Percentiles rank a stretch among this genome's conserved stretches.
These are phyloP conservation scores for Euura saliciscinereae DNA, from an alignment of 1,140 invertebrate genomes.

Conservation along the genomic window DNA sequence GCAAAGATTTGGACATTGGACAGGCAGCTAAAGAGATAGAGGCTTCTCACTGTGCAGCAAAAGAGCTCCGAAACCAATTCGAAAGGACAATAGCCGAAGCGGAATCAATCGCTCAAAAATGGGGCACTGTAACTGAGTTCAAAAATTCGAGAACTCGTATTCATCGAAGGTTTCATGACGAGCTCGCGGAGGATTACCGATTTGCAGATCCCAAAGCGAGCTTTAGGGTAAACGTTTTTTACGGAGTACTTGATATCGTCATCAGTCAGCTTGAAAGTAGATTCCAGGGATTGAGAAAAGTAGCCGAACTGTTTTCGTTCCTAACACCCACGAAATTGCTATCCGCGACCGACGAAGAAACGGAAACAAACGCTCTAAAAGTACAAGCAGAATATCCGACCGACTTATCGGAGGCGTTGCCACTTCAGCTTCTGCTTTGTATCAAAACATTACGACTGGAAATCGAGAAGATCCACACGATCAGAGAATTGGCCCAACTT, in stretches of 20 bases:
- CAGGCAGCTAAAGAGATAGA: conserved; percentile 7
- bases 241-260: conserved; percentile 18
- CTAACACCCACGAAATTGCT: conserved; percentile 15
- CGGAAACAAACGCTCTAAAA: conserved; percentile 13
- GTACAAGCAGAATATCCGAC: conserved; percentile 17
- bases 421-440: conserved; percentile 17
- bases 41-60: conserved; percentile 11
- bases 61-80: conserved; percentile 15
- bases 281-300: conserved; percentile 15
- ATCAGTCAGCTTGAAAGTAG: conserved; percentile 11
- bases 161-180: conserved; percentile 19
- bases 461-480: conserved; percentile 8
- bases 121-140: conserved; percentile 12
- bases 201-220: conserved; percentile 15
- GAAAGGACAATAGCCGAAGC: conserved; percentile 12
- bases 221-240: conserved; percentile 19
- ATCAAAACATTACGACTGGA: conserved; percentile 17
- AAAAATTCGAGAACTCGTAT: conserved; percentile 8
- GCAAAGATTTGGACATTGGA: conserved; percentile 15
- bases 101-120: conserved; percentile 16
- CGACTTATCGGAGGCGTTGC: conserved; percentile 14
- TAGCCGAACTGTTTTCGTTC: conserved; percentile 19
- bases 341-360: conserved; percentile 15
- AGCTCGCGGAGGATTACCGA: conserved; percentile 16
- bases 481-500: conserved; percentile 18